These are phyloP conservation scores for Pseudoatta argentina DNA, from an alignment of 1,140 invertebrate species.

Conservation along the genomic window DNA sequence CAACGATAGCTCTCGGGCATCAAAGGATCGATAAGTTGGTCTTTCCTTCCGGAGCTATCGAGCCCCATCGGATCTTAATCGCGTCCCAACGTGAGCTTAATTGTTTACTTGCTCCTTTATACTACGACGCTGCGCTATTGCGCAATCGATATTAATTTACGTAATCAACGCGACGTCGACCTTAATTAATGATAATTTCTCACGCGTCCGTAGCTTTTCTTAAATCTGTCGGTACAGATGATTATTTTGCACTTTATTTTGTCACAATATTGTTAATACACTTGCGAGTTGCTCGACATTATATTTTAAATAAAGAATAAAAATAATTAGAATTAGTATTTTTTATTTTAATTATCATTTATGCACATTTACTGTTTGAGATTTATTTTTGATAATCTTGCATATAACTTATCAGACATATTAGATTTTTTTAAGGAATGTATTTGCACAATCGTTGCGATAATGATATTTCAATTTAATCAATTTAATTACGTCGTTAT, in stretches of 20 bases:
- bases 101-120: constrained; percentile 29
- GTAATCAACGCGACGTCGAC: constrained; percentile 13
- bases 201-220: background rate
- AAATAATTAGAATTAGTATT: background rate
- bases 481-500: constrained; percentile 23
- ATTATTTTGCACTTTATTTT: constrained; percentile 30
- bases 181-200: constrained; percentile 27
- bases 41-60: constrained; percentile 33
- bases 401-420: background rate
- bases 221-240: background rate
- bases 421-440: constrained; percentile 1
- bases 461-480: background rate
- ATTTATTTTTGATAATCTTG: background rate
- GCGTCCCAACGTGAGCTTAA: constrained; percentile 28
- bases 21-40: constrained; percentile 42
- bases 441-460: constrained; percentile 28
- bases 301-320: background rate
- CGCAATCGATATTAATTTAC: constrained; percentile 41
- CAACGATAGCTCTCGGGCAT: constrained; percentile 31
- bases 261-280: background rate
- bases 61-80: constrained; percentile 34
- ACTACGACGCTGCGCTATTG: background rate
- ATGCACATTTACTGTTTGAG: background rate
- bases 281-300: background rate
- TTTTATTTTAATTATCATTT: background rate